These are phyloP conservation scores for Rynchops niger DNA, from an alignment of 2,113 vertebrate genomes.

Conservation along the genomic window DNA sequence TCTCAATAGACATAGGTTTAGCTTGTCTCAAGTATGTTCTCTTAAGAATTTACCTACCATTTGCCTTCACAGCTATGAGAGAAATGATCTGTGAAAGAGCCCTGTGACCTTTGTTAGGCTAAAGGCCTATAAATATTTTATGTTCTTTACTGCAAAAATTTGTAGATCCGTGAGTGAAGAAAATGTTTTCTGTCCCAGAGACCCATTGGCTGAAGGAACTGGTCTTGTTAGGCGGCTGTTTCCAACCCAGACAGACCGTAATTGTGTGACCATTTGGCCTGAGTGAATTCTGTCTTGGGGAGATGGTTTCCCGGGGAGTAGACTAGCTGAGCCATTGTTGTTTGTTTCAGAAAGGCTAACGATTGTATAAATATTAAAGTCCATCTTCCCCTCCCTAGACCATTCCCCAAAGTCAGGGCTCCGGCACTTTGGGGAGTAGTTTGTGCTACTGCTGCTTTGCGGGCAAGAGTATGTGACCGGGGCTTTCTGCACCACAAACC, in stretches of 20 bases:
- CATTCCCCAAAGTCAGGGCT: not conserved
- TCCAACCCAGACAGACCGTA: not conserved
- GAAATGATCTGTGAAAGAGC: slow-evolving; percentile 21
- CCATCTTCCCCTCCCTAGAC: not conserved
- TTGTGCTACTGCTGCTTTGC: not conserved
- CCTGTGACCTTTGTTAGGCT: not conserved
- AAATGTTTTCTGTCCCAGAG: slow-evolving; percentile 23
- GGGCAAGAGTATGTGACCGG: not conserved
- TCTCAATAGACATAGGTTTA: not conserved
- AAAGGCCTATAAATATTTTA: not conserved
- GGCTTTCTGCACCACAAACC: not conserved
- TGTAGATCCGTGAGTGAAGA: not conserved
- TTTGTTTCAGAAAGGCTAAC: not conserved
- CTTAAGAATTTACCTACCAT: not conserved
- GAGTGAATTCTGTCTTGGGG: not conserved
- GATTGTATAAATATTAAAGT: not conserved
- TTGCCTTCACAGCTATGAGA: not conserved
- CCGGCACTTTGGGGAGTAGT: not conserved
- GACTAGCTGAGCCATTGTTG: not conserved
- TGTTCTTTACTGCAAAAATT: not conserved
- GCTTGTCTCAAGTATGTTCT: not conserved
- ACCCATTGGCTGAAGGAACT: not conserved
- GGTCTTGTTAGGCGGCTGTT: not conserved
- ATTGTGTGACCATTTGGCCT: not conserved
- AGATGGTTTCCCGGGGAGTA: not conserved